Evolutionary conservation across 2,113 vertebrate species (phyloP), one percentile per base, ranked within the genome.

Genomic region (Dromiciops gliroides): DNA sequence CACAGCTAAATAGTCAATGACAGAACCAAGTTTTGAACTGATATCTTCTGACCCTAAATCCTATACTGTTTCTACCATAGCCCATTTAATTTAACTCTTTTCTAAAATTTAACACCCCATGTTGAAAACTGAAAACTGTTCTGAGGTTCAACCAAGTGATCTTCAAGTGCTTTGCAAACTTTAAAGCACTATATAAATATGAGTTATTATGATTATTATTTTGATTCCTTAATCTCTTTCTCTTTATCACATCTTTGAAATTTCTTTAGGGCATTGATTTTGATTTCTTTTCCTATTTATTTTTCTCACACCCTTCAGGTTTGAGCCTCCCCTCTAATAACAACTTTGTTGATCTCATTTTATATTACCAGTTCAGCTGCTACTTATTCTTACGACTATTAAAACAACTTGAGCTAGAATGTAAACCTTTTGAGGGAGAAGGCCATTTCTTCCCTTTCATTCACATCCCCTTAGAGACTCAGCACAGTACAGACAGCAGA

Each of bases 61-160:
- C 53, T 56, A 10, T 0, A 56, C 11, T 37, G 10, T 60, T 60
- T 60, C 11, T 67, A 67, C 11, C 31, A 19, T 31, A 67, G 0
- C 31, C 14, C 31, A 67, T 4, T 37, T 67, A 37, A 67, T 67
- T 67, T 67, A 67, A 67, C 11, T 67, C 60, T 67, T 60, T 60
- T 67, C 49, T 90, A 92, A 23, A 95, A 94, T n/a, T 94, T 93
- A 47, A 93, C 51, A n/a, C 14, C 4, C 91, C n/a, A 90, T 5
- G 53, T 48, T 90, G 90, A 93, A 92, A 89, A 49, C 48, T 92
- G 60, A 93, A 88, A 37, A n/a, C 60, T 37, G 31, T 37, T 56
- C 75, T 95, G 26, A 37, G 89, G 50, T 11, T 89, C 28, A 89
- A 16, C 12, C 11, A 67, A 37, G 31, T 37, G 37, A 0, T 12